Conservation (phyloP, 2,888 invertebrate genomes). For the Siphonodentalium dalli region DNA sequence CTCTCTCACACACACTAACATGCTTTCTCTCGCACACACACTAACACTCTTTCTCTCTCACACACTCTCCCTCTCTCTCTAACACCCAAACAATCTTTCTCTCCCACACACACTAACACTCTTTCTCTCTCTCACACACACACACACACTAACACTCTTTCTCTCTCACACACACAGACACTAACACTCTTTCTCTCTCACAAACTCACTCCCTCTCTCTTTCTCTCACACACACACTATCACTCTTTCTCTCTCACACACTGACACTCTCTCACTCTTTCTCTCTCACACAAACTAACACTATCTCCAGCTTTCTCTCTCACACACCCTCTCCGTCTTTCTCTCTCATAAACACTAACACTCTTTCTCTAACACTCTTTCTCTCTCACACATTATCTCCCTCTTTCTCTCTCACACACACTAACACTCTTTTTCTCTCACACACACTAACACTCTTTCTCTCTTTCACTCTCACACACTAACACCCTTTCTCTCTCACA, state of each 20-base stretch:
- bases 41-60: neutral
- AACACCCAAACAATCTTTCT: neutral
- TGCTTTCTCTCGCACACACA: neutral
- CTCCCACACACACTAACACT: neutral
- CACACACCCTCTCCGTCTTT: constrained; percentile 1
- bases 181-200: neutral
- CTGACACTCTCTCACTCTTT: neutral
- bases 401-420: constrained; percentile 2
- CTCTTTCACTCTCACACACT: neutral
- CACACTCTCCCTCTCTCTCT: neutral
- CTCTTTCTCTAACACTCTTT: neutral
- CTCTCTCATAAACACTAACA: neutral
- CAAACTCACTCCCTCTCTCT: neutral
- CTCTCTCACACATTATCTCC: constrained; percentile 1
- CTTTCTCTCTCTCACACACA: constrained; percentile 2
- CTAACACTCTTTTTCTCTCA: neutral
- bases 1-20: neutral
- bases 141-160: constrained; percentile 1
- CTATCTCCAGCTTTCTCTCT: constrained; percentile 1
- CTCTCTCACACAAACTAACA: neutral
- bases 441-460: neutral
- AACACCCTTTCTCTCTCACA: constrained; percentile 2
- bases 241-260: neutral
- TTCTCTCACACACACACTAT: neutral
- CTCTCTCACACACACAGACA: neutral